Percentiles rank a stretch among this genome's conserved stretches.
Evolutionary conservation across 2,797 vertebrate genomes (phyloP).

Genomic region (Rhynchonycteris naso): DNA sequence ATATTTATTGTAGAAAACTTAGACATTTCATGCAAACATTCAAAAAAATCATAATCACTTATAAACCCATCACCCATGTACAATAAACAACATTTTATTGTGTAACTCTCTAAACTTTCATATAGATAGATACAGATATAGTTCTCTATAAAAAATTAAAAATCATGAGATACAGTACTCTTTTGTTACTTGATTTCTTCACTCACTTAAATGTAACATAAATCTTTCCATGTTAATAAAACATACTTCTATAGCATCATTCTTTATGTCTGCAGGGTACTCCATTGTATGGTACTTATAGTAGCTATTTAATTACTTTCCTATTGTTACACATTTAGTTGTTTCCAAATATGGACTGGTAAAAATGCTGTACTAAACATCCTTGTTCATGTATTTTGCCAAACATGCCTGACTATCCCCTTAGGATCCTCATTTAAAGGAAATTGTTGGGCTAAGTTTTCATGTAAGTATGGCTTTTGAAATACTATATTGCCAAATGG

Average conservation of each 20-base stretch:
- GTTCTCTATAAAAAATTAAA: background rate
- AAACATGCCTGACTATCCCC: background rate
- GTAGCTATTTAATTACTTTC: background rate
- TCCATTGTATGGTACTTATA: background rate
- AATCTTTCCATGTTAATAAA: background rate
- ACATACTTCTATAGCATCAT: background rate
- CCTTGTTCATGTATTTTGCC: background rate
- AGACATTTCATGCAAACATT: background rate
- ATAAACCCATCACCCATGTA: background rate
- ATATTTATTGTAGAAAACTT: slow-evolving; percentile 25
- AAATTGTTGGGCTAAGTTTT: background rate
- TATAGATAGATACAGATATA: background rate
- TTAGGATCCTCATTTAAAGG: background rate
- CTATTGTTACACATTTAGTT: background rate
- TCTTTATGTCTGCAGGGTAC: background rate
- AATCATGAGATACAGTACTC: background rate
- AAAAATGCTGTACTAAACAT: background rate
- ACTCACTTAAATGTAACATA: background rate
- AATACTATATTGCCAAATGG: background rate
- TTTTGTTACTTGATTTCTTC: slow-evolving; percentile 7
- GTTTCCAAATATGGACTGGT: background rate
- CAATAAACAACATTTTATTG: background rate
- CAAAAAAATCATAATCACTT: slow-evolving; percentile 9
- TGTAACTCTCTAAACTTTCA: background rate
- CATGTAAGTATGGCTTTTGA: background rate